Evolutionary conservation across 2,113 vertebrate species (phyloP), one percentile per base, ranked within the genome.

Genomic region (Vanacampus margaritifer): DNA sequence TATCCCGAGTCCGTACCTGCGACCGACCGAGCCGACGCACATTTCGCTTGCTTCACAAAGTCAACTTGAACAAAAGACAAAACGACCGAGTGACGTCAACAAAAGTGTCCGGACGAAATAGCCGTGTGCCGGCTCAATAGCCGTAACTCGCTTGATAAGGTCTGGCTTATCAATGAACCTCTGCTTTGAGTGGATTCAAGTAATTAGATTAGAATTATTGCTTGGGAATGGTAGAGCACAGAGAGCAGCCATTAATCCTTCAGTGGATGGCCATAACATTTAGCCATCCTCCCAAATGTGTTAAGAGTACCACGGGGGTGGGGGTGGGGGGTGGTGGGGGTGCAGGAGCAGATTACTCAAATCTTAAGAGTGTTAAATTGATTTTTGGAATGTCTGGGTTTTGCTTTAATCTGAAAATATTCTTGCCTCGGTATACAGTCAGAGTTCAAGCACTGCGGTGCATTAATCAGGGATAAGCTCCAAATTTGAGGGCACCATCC

Each of bases 121-220:
- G 88, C 76, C 79, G 57, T 75, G 84, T 84, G n/a, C 64, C 58
- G 21, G 81, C 87, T 91, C 83, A 70, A 90, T 87, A 80, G 67
- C 69, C 50, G 67, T 84, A 79, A n/a, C 82, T 88, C 82, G 79
- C 84, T 86, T 79, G 74, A 80, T 88, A 77, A 79, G 83, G 76
- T 79, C 61, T 81, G 48, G 19, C 79, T 83, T 79, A 87, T 89
- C 87, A 86, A 89, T 90, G 79, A 79, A 70, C 77, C 75, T 69
- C 79, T 84, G 64, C 79, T 89, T 86, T 88, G 78, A 87, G 83
- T 88, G 84, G 87, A 88, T 87, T 88, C 86, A 88, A 88, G 88
- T 90, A 89, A 91, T 90, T 90, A 85, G 69, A 90, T 89, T 88
- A 88, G 86, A 90, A 89, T 90, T 88, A 90, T 89, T 82, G 79